A percentile compares a stretch with the other conserved stretches of the same genome.
phyloP scores from a whole-genome alignment of 2,797 vertebrate species.

The Sardinella longiceps region DNA sequence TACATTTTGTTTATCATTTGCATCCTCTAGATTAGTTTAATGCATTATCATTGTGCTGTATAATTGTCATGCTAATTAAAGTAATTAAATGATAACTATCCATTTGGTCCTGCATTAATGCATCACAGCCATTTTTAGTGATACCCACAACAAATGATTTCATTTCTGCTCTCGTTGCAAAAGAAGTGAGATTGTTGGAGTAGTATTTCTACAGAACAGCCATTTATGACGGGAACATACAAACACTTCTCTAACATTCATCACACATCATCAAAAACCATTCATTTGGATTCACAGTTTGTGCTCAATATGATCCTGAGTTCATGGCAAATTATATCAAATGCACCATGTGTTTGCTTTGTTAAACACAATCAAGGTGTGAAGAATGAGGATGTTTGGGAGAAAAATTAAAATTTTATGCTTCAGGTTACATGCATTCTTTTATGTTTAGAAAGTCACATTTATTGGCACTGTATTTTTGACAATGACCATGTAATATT shows the following conservation, averaged over 20 bases:
- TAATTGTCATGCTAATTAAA: neutral
- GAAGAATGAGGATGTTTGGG: neutral
- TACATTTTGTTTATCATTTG: neutral
- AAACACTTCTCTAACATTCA: neutral
- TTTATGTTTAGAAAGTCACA: neutral
- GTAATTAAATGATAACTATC: neutral
- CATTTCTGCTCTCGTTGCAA: neutral
- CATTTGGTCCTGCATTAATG: neutral
- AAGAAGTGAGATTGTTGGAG: neutral
- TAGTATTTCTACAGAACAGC: neutral
- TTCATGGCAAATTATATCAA: neutral
- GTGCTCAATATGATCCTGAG: neutral
- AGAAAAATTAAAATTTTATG: neutral
- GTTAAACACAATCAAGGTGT: conserved; percentile 33
- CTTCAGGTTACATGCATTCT: neutral
- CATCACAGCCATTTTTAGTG: neutral
- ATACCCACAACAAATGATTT: neutral
- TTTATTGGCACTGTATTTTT: neutral
- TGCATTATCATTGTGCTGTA: neutral
- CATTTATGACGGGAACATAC: neutral
- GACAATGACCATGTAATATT: neutral
- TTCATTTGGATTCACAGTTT: neutral
- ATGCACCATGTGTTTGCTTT: neutral
- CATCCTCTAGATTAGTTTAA: neutral
- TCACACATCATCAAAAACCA: neutral